Evolutionary conservation across 2,888 invertebrate species (phyloP).

Genomic region (Pantelozetes paolii): DNA sequence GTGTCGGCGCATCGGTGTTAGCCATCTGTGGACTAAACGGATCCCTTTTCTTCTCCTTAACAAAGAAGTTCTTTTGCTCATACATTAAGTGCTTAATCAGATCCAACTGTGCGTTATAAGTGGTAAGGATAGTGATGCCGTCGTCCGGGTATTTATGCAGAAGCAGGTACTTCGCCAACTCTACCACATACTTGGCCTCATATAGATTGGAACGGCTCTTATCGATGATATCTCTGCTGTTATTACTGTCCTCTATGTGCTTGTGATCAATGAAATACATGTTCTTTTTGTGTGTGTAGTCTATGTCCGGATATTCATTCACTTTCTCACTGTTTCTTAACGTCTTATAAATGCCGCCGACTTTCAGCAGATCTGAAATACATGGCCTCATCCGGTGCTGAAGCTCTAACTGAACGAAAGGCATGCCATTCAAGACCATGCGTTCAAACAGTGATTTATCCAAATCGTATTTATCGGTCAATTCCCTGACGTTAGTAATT

Average conservation of each 20-base stretch:
- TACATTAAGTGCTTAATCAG: slow-evolving; percentile 45
- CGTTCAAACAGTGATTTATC: slow-evolving; percentile 38
- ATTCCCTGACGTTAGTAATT: not conserved
- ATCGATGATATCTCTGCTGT: slow-evolving; percentile 14
- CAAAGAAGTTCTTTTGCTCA: not conserved
- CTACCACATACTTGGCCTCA: slow-evolving; percentile 48
- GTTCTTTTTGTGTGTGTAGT: slow-evolving; percentile 49
- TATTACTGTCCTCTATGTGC: slow-evolving; percentile 37
- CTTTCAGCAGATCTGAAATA: slow-evolving; percentile 39
- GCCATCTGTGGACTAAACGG: not conserved
- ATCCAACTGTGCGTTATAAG: slow-evolving; percentile 51
- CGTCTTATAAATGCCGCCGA: slow-evolving; percentile 51
- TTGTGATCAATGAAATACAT: slow-evolving; percentile 50
- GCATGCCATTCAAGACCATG: slow-evolving; percentile 20
- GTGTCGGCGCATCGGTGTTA: not conserved
- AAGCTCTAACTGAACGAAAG: slow-evolving; percentile 8
- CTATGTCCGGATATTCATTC: slow-evolving; percentile 44
- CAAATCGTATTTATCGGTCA: slow-evolving; percentile 20
- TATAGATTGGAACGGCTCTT: slow-evolving; percentile 48
- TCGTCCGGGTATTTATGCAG: slow-evolving; percentile 48
- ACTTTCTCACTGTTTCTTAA: slow-evolving; percentile 47
- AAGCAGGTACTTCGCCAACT: slow-evolving; percentile 39
- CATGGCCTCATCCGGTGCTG: slow-evolving; percentile 39
- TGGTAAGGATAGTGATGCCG: slow-evolving; percentile 52
- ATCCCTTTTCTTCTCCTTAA: not conserved